Conservation (phyloP, 2,888 invertebrate species). For the Uropetala carovei region DNA sequence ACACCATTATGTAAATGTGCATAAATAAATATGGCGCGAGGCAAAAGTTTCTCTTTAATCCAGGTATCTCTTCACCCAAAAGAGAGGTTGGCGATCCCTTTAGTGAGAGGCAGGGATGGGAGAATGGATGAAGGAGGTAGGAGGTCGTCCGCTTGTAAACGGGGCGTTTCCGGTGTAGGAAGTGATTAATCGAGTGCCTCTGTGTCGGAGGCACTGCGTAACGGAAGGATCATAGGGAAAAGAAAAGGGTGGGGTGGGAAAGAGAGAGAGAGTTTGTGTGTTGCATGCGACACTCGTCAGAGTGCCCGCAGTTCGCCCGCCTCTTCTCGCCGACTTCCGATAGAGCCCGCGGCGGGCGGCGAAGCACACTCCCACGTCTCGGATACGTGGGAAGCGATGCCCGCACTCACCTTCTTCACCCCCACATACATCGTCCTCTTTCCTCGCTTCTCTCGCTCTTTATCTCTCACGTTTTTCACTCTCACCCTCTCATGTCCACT, state of each 20-base stretch:
- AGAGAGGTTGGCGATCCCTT: neutral
- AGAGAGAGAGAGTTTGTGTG: too few relatives aligned
- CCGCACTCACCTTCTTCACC: neutral
- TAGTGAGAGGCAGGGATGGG: neutral
- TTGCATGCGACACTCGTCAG: too few relatives aligned
- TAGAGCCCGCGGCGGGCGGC: constrained; percentile 15
- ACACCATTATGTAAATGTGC: too few relatives aligned
- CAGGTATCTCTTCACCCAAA: neutral
- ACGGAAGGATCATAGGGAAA: neutral
- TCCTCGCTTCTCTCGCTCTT: neutral
- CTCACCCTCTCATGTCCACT: too few relatives aligned
- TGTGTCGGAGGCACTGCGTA: neutral
- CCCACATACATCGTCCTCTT: neutral
- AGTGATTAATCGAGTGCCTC: neutral
- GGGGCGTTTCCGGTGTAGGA: neutral
- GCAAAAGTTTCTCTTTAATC: too few relatives aligned
- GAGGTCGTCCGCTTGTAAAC: neutral
- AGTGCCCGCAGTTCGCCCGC: neutral
- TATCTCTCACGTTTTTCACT: too few relatives aligned
- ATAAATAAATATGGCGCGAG: too few relatives aligned
- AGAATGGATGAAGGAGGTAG: neutral
- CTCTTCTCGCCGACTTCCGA: neutral
- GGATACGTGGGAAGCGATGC: neutral
- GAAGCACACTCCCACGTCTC: neutral
- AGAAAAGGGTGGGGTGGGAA: too few relatives aligned